Evolutionary conservation across 37 sponge, comb jelly and placozoan species (phyloP), one percentile per base, ranked within the genome.

Genomic region (Spongia lamella): DNA sequence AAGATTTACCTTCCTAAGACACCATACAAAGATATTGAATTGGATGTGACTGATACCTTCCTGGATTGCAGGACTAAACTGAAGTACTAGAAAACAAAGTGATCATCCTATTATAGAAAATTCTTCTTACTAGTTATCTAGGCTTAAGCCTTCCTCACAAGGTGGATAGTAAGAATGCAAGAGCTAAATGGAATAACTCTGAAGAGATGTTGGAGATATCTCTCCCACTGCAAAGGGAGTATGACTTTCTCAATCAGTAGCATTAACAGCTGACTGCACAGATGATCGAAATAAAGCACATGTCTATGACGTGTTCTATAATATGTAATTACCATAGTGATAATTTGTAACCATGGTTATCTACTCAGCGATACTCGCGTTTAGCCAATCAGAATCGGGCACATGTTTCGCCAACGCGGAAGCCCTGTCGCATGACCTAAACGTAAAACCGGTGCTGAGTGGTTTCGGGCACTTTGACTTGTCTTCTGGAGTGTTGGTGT

Each of bases 111-210:
- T 33, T 32, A 26, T 25, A 4, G 75, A 16, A 60, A 38, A 0
- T 76, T 17, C 24, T 24, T 13, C 39, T 31, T 20, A 70, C 4
- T 50, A 93, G 94, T 30, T 63, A 67, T 2, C 71, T 94, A 17
- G 94, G 88, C 0, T 75, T 96, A 57, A 77, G 82, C 35, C 80
- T 96, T 15, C 96, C 96, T 34, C 80, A 96, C 39, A 82, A 61
- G 64, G 96, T 96, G 26, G 85, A 92, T 50, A 66, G 55, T 34
- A 80, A 75, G 51, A 73, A 81, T 33, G 83, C 84, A 36, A 83
- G 75, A 49, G 96, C 94, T 34, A 79, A 80, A 38, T 96, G 96
- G 96, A 61, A 83, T 35, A 58, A 65, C 38, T 66, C 69, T 29
- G 39, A 58, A 36, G 56, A 86, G 13, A 54, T 56, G 19, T 70